Base-by-base conservation (phyloP, 2,888 invertebrate genomes). In the Reticulitermes lucifugus region DNA sequence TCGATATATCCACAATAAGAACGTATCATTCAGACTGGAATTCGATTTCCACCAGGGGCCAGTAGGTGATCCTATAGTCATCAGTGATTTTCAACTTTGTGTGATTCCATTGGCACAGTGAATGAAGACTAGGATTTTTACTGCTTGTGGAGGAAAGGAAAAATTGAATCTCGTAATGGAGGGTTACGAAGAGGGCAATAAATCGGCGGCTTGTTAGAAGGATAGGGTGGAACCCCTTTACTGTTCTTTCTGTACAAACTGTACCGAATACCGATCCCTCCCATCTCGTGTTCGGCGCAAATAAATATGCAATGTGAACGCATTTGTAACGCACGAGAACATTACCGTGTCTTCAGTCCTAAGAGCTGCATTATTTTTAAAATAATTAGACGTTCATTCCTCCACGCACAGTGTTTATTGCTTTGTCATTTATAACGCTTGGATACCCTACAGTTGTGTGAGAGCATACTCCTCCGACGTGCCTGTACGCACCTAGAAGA, bases 11-110 rank as follows among this genome's bases (percentile, higher is more conserved):
- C n/a, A 65, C 65, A 65, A 65, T 65, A 65, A 25, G 55, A 65
- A 65, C 65, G 65, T 65, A 65, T 25, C 65, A 65, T 65, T 65
- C 65, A 65, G 65, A 65, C n/a, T n/a, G 65, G 65, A n/a, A n/a
- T 65, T 65, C 25, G n/a, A 65, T 65, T 65, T 65, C 65, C 25
- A 12, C 25, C 65, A n/a, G 65, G 25, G 25, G 7, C 65, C n/a
- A 14, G 55, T 55, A n/a, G 65, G 65, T 65, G 65, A 65, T 65
- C 25, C 65, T 65, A 12, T 7, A 65, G 65, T 65, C n/a, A 65
- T 65, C 65, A n/a, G 65, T 25, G 65, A 65, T n/a, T 65, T 65
- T 65, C 65, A 65, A 65, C 65, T 65, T 65, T 18, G 18, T 70
- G 70, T 70, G 70, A 70, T 70, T 70, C n/a, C 70, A 70, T 70